phyloP scores from a whole-genome alignment of 2,888 invertebrate species.

The Andrena trimmerana region DNA sequence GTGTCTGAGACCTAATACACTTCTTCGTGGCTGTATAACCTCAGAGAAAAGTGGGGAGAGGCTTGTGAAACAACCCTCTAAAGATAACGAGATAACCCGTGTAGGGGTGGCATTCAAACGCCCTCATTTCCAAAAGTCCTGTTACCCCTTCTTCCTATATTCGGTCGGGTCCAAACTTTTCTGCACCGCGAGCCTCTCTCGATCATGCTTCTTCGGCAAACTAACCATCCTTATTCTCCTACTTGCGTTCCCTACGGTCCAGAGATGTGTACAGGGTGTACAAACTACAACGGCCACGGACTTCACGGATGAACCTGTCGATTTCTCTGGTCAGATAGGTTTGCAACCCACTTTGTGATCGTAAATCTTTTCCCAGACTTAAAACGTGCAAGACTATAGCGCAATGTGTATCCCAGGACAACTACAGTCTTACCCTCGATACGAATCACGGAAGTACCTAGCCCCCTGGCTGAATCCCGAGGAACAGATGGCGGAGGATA shows the following conservation, averaged over 20 bases:
- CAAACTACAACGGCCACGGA: neutral
- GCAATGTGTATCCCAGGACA: neutral
- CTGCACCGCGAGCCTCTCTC: constrained; percentile 21
- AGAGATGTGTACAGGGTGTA: constrained; percentile 34
- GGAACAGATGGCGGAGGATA: constrained; percentile 66
- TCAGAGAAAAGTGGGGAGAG: constrained; percentile 31
- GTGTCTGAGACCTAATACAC: constrained; percentile 75
- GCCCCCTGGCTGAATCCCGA: constrained; percentile 37
- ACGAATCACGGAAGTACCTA: constrained; percentile 47
- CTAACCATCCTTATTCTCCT: constrained; percentile 25
- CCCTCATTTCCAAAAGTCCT: constrained; percentile 79
- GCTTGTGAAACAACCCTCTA: constrained; percentile 71
- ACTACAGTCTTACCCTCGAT: constrained; percentile 24
- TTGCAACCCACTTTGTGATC: too few relatives aligned
- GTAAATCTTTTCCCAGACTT: too few relatives aligned
- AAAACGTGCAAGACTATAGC: neutral
- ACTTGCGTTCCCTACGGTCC: neutral
- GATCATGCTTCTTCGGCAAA: constrained; percentile 5
- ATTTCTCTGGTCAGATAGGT: too few relatives aligned
- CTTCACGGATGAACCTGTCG: too few relatives aligned
- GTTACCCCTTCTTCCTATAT: constrained; percentile 11
- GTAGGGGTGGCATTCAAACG: constrained; percentile 78
- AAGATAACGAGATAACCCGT: constrained; percentile 81
- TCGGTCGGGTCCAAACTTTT: constrained; percentile 45
- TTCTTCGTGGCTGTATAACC: constrained; percentile 55